phyloP scores from a whole-genome alignment of 2,888 invertebrate species.

The Flexamia atlantica region DNA sequence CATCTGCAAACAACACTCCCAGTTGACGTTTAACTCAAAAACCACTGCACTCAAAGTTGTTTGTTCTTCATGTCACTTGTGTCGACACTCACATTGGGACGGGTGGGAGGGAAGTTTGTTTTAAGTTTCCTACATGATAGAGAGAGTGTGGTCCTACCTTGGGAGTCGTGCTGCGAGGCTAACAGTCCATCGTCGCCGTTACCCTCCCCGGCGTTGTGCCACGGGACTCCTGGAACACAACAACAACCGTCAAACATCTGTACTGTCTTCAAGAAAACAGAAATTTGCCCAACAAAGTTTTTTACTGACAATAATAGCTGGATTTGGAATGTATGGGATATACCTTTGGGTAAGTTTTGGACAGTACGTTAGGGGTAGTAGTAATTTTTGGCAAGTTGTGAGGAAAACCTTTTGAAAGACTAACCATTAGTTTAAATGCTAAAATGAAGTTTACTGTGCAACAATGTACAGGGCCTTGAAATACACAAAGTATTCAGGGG shows the following conservation, averaged over 20 bases:
- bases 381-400: too few species aligned
- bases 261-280: too few species aligned
- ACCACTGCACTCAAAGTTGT: not conserved
- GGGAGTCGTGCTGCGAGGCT: constrained; percentile 63
- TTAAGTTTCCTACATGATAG: constrained; percentile 31
- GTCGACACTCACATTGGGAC: not conserved
- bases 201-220: constrained; percentile 60
- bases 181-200: constrained; percentile 60
- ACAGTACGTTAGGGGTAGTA: too few species aligned
- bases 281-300: too few species aligned
- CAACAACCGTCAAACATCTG: not conserved
- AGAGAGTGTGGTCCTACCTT: constrained; percentile 62
- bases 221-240: constrained; percentile 58
- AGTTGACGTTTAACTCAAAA: not conserved
- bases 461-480: too few species aligned
- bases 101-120: constrained; percentile 32
- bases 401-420: too few species aligned
- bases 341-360: too few species aligned
- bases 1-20: constrained; percentile 29
- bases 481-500: too few species aligned
- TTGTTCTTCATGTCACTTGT: not conserved
- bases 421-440: too few species aligned
- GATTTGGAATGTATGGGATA: too few species aligned
- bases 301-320: too few species aligned
- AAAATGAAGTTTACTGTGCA: too few species aligned